phyloP scores from a whole-genome alignment of 2,888 invertebrate species.

The Priocnemis perturbator region DNA sequence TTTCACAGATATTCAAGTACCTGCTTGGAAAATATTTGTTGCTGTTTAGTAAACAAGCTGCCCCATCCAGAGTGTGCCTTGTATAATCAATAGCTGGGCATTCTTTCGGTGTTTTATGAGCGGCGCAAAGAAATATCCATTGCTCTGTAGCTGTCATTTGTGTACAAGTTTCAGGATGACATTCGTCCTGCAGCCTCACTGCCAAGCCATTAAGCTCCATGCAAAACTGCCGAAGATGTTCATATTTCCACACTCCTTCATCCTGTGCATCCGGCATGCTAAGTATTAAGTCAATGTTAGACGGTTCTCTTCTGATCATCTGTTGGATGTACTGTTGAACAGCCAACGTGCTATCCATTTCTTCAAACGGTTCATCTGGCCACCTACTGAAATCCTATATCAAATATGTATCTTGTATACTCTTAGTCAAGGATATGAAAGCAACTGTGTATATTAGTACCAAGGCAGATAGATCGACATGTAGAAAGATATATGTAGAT shows the following conservation, averaged over 20 bases:
- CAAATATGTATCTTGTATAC: conserved; percentile 12
- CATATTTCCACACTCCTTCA: conserved; percentile 99
- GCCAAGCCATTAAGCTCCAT: conserved; percentile 99
- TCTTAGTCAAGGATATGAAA: not conserved
- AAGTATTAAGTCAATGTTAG: conserved; percentile 94
- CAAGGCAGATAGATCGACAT: too few relatives aligned
- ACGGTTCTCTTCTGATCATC: conserved; percentile 93
- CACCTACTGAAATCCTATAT: conserved; percentile 95
- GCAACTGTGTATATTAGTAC: too few relatives aligned
- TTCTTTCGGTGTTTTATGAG: conserved; percentile 99
- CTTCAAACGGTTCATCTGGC: conserved; percentile 98
- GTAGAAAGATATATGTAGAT: too few relatives aligned
- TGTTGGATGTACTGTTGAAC: conserved; percentile 99
- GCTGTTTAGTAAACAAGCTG: conserved; percentile 98
- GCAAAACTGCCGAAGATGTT: conserved; percentile 98
- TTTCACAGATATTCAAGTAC: conserved; percentile 75
- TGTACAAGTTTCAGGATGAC: conserved; percentile 96
- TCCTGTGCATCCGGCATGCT: conserved; percentile 98
- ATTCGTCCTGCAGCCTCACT: conserved; percentile 95
- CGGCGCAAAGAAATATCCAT: conserved; percentile 99
- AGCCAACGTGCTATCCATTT: conserved; percentile 99
- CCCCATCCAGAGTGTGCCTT: conserved; percentile 98
- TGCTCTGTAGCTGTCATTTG: conserved; percentile 99
- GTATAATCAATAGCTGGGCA: conserved; percentile 99
- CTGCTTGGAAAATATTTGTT: conserved; percentile 99